phyloP scores from a whole-genome alignment of 2,888 invertebrate species.

The Drosophila peninsularis region DNA sequence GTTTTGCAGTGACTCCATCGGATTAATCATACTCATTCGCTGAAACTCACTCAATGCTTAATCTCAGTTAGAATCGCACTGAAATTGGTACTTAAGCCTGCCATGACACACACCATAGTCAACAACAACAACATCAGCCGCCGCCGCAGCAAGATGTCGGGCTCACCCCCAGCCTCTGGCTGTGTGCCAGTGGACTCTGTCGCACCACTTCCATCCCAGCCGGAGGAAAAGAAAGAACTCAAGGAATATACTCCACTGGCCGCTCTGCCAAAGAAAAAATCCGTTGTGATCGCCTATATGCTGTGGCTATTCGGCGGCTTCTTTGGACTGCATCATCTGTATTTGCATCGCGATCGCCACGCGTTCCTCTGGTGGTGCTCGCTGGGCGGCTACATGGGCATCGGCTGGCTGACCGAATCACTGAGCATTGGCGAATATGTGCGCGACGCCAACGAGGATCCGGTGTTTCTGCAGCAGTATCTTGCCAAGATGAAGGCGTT shows the following conservation, averaged over 20 bases:
- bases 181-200: not conserved
- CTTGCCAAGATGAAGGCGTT: constrained; percentile 87
- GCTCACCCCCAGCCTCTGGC: not conserved
- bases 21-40: too few species aligned
- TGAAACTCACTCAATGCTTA: too few species aligned
- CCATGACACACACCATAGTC: not conserved
- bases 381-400: constrained; percentile 91
- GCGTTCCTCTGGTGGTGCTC: constrained; percentile 96
- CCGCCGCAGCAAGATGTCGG: too few species aligned
- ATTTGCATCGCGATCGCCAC: constrained; percentile 94
- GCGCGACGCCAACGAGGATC: constrained; percentile 91
- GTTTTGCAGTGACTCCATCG: not conserved
- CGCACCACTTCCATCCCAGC: not conserved
- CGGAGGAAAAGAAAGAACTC: constrained; percentile 25
- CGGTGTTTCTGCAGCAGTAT: constrained; percentile 88
- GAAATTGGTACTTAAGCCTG: too few species aligned
- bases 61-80: too few species aligned
- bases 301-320: constrained; percentile 95
- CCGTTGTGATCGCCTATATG: constrained; percentile 90
- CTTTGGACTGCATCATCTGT: constrained; percentile 96
- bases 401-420: constrained; percentile 95
- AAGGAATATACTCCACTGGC: too few species aligned
- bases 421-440: constrained; percentile 94
- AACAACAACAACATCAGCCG: not conserved
- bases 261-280: constrained; percentile 85